These are phyloP conservation scores for Dicyrtoma fusca DNA, from an alignment of 2,888 invertebrate species.

Conservation along the genomic window DNA sequence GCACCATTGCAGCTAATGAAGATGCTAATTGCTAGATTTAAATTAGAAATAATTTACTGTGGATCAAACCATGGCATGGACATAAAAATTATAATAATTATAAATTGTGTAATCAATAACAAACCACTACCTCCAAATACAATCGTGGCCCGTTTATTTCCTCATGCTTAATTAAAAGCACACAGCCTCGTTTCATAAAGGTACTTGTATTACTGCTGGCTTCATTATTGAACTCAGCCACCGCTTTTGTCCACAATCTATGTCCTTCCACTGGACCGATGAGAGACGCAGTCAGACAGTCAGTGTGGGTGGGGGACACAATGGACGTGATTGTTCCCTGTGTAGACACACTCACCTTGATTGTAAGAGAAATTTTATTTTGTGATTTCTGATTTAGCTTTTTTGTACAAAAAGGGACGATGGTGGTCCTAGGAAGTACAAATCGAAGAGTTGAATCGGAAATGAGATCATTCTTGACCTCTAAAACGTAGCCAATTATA, in stretches of 20 bases:
- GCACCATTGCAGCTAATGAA: constrained; percentile 47
- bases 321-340: constrained; percentile 51
- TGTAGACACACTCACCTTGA: constrained; percentile 49
- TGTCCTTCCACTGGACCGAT: constrained; percentile 41
- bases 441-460: constrained; percentile 51
- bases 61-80: not conserved
- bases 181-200: constrained; percentile 59
- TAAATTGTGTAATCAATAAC: too few species aligned
- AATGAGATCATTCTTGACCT: constrained; percentile 54
- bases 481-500: constrained; percentile 52
- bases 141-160: constrained; percentile 61
- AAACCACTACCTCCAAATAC: constrained; percentile 61
- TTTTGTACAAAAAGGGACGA: constrained; percentile 56
- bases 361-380: constrained; percentile 49
- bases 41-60: too few species aligned
- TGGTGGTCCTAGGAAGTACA: constrained; percentile 55
- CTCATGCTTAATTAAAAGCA: constrained; percentile 59
- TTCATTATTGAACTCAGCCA: constrained; percentile 44
- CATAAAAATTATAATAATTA: too few species aligned
- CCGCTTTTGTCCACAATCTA: constrained; percentile 43
- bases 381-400: constrained; percentile 46
- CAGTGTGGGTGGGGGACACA: constrained; percentile 49
- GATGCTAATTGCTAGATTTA: constrained; percentile 40
- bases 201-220: constrained; percentile 38
- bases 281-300: constrained; percentile 39